Base-by-base conservation (phyloP, 2,888 invertebrate species). In the Bembecia ichneumoniformis region DNA sequence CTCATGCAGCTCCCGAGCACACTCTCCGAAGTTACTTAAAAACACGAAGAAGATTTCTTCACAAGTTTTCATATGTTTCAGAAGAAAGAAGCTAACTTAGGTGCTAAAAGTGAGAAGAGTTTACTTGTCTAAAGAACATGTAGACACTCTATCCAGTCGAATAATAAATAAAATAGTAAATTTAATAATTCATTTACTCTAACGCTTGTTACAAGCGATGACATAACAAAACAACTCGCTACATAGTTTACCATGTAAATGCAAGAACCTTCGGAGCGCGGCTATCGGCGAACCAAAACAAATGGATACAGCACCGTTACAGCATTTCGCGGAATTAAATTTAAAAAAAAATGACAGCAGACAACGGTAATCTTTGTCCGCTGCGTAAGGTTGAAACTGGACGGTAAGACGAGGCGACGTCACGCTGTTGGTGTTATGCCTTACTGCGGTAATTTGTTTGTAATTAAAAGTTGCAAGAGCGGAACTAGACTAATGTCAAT, bases 301-400 rank as follows among this genome's bases (percentile, higher is more conserved):
- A 83, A 82, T 77, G 80, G 68, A 74, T 71, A 68, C 73, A 71
- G 75, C 75, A 84, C 86, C 86, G 86, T 86, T 86, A 86, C 73
- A 71, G 58, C 70, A 76, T 73, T 86, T 83, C 83, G 82, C 75
- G 64, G 86, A 86, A 84, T 78, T 72, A 77, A 82, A 78, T 70
- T 73, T 75, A 70, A 74, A 49, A 46, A 53, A 81, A 77, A 78
- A 74, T 71, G 68, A 72, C 71, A 68, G 71, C 59, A 69, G 64
- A 63, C 76, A 87, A 83, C 86, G 82, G 84, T 83, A 82, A 78
- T 80, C 76, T 77, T 73, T 74, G 80, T 77, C 75, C 68, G 69
- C 61, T 60, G 63, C 58, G 68, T 75, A 73, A 76, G 71, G 74
- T 71, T 69, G 72, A 71, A 74, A 71, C 68, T 66, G 66, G 64